Conservation (phyloP, 2,888 invertebrate genomes). For the Gari tellinella region DNA sequence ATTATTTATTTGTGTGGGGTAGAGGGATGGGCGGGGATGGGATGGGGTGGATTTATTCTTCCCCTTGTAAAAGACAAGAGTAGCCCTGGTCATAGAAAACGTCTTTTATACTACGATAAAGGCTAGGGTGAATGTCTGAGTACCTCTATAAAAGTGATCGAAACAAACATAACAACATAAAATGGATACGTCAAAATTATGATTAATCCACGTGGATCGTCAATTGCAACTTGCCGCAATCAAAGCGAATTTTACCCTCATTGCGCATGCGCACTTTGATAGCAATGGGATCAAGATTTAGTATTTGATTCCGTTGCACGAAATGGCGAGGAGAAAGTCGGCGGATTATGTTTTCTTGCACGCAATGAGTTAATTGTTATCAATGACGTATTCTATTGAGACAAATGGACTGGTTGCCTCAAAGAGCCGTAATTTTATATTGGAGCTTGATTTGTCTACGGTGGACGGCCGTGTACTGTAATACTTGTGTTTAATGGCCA, state of each 20-base stretch:
- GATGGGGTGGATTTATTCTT: no score
- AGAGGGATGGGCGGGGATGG: no score
- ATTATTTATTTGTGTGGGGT: no score
- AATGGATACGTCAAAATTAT: conserved; percentile 10
- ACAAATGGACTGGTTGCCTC: conserved; percentile 3
- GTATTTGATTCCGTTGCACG: conserved; percentile 12
- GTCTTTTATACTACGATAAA: no score
- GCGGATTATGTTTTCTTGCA: conserved; percentile 1
- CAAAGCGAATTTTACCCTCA: neutral
- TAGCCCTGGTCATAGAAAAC: no score
- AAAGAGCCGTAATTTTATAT: neutral
- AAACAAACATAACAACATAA: no score
- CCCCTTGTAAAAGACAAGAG: no score
- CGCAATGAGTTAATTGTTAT: conserved; percentile 5
- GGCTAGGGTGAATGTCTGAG: no score
- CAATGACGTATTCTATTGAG: conserved; percentile 5
- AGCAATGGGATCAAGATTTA: conserved; percentile 7
- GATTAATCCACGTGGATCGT: conserved; percentile 5
- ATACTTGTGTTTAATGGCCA: no score
- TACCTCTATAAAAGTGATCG: no score
- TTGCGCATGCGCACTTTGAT: conserved; percentile 10
- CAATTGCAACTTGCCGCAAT: conserved; percentile 9
- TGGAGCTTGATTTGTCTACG: no score
- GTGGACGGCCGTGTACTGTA: no score
- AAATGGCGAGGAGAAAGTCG: neutral